Evolutionary conservation across 2,113 vertebrate species (phyloP).

Genomic region (Elephantulus edwardii): DNA sequence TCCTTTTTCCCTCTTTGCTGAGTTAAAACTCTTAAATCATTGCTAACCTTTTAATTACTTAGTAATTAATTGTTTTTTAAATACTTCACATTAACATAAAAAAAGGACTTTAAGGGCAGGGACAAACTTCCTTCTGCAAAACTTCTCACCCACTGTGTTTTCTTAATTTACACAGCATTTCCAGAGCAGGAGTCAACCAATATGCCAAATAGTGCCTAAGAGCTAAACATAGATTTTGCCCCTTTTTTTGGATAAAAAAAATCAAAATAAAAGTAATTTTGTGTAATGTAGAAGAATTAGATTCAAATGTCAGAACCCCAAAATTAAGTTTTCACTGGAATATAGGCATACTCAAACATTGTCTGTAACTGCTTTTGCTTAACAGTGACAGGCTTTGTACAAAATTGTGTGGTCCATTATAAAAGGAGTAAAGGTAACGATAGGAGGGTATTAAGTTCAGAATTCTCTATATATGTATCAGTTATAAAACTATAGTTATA

Average conservation of each 20-base stretch:
- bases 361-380: not conserved
- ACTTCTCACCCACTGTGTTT: not conserved
- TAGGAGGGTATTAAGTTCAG: too few species aligned
- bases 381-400: not conserved
- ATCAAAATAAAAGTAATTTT: not conserved
- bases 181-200: not conserved
- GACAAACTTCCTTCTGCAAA: not conserved
- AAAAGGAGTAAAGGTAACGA: too few species aligned
- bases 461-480: too few species aligned
- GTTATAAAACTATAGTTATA: too few species aligned
- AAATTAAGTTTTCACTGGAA: slow-evolving; percentile 5
- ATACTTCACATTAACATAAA: not conserved
- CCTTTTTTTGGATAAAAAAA: not conserved
- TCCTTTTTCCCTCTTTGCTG: not conserved
- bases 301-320: not conserved
- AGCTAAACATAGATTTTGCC: not conserved
- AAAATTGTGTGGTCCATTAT: not conserved
- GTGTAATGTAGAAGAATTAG: not conserved
- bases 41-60: not conserved
- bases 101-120: not conserved
- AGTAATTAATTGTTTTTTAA: not conserved
- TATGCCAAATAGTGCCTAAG: not conserved
- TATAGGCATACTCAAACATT: not conserved
- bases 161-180: not conserved
- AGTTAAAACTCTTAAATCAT: not conserved